Conservation (phyloP, 2,888 invertebrate species). For the Nasonia oneida region DNA sequence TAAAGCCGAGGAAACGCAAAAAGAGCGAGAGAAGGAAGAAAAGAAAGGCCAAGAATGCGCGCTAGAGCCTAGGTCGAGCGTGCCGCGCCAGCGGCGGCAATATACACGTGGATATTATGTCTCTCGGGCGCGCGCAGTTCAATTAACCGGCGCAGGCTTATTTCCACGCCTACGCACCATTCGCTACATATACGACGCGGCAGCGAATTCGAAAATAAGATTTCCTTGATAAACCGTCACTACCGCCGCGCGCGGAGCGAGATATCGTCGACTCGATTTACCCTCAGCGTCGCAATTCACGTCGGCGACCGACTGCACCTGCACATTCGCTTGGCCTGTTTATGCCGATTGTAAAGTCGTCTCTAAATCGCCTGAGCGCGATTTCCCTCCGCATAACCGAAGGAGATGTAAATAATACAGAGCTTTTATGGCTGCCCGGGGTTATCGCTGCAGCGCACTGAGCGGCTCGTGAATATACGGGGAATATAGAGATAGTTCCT, state of each 20-base stretch:
- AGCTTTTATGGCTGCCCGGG: background rate
- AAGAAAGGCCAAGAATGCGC: constrained; percentile 7
- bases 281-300: background rate
- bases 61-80: background rate
- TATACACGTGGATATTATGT: background rate
- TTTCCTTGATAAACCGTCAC: background rate
- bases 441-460: background rate
- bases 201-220: background rate
- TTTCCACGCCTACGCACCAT: too few relatives aligned
- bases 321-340: constrained; percentile 20
- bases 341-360: constrained; percentile 41
- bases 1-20: background rate
- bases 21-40: background rate
- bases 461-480: background rate
- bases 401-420: background rate
- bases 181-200: too few relatives aligned
- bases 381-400: background rate
- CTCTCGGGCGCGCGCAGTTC: background rate
- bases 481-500: background rate
- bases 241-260: background rate
- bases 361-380: constrained; percentile 14
- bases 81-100: background rate
- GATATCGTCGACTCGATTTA: background rate
- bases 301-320: constrained; percentile 5
- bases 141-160: too few relatives aligned